Evolutionary conservation across 2,888 invertebrate species (phyloP).

Genomic region (Mellilla xanthometata): DNA sequence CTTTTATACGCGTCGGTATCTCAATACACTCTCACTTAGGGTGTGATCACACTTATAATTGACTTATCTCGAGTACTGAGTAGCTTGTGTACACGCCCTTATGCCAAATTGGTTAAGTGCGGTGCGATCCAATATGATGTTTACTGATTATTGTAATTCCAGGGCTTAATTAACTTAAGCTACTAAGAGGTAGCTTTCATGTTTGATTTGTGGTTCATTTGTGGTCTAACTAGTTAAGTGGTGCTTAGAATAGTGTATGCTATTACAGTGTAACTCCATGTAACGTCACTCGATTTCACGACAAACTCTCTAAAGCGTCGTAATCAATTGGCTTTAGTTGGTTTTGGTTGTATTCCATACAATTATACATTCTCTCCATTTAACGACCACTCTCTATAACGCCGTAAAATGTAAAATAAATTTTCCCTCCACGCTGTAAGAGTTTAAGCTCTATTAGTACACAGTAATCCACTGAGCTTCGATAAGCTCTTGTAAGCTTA

Average conservation of each 20-base stretch:
- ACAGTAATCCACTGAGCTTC: constrained; percentile 29
- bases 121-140: constrained; percentile 44
- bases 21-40: constrained; percentile 43
- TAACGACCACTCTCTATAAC: no score
- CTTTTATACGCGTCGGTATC: constrained; percentile 36
- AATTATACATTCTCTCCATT: no score
- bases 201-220: constrained; percentile 9
- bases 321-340: no score
- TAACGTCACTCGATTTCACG: no score
- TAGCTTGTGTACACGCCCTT: constrained; percentile 40
- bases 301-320: no score
- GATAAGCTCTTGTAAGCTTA: constrained; percentile 30
- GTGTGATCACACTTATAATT: constrained; percentile 69
- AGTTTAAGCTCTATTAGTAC: no score
- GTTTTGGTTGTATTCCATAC: no score
- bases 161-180: constrained; percentile 26
- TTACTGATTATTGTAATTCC: constrained; percentile 38
- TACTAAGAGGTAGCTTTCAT: constrained; percentile 16
- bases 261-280: no score
- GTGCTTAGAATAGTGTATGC: no score
- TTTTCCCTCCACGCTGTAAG: no score
- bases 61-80: constrained; percentile 66
- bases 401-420: no score
- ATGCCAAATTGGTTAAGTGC: constrained; percentile 62
- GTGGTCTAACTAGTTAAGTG: constrained; percentile 3